phyloP scores from a whole-genome alignment of 1,140 invertebrate genomes.

The Caerostris darwini region DNA sequence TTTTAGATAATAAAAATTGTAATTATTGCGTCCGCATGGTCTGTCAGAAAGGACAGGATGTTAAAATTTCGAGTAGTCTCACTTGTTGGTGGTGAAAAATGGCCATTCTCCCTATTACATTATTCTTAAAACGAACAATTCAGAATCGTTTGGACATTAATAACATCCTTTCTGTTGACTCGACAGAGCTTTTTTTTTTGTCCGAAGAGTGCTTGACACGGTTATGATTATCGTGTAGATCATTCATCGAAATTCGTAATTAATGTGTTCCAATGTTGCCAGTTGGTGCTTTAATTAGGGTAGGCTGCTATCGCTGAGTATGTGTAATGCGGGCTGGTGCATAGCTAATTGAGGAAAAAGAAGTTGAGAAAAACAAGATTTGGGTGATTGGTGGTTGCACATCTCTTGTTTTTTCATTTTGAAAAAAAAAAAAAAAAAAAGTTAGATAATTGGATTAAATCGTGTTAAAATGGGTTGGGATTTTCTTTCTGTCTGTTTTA shows the following conservation, averaged over 20 bases:
- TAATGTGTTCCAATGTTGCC: not conserved
- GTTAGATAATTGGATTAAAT: conserved; percentile 4
- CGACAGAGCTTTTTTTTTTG: not conserved
- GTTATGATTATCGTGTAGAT: not conserved
- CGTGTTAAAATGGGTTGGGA: not conserved
- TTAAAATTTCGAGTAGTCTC: not conserved
- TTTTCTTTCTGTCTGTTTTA: not conserved
- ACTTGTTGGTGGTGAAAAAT: not conserved
- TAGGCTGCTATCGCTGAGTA: not conserved
- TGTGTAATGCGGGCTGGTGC: not conserved
- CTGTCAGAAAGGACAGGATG: not conserved
- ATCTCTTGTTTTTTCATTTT: too few species aligned
- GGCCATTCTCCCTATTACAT: not conserved
- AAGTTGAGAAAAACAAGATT: not conserved
- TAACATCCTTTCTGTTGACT: not conserved
- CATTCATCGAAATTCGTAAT: not conserved
- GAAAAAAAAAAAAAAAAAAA: not conserved
- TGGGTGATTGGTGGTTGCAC: not conserved
- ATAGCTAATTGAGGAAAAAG: conserved; percentile 10
- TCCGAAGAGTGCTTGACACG: conserved; percentile 1
- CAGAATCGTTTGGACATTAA: not conserved
- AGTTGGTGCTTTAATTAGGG: conserved; percentile 8
- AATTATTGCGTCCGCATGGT: not conserved
- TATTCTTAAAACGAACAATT: not conserved
- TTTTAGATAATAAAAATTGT: not conserved